phyloP scores from a whole-genome alignment of 2,113 vertebrate genomes.

The Toxotes jaculatrix region DNA sequence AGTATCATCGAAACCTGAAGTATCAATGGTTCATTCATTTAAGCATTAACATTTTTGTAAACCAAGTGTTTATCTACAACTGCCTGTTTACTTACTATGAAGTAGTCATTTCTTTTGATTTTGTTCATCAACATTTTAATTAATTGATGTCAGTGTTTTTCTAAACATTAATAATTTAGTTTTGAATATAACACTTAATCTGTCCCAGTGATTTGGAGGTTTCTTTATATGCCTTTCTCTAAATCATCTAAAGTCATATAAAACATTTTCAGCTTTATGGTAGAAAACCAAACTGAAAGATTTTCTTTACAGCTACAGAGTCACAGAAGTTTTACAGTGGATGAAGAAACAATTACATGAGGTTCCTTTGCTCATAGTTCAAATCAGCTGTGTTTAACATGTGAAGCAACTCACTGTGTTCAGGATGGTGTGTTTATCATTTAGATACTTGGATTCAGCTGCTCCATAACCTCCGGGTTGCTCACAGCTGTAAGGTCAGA shows the following conservation, averaged over 20 bases:
- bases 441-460: background rate
- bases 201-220: no score
- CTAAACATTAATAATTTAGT: background rate
- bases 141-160: no score
- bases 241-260: no score
- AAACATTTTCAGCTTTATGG: no score
- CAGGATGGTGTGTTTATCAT: background rate
- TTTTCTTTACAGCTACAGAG: background rate
- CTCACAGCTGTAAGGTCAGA: slow-evolving; percentile 26
- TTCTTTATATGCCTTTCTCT: no score
- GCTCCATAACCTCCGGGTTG: background rate
- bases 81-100: no score
- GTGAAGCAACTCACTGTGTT: slow-evolving; percentile 8
- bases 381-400: background rate
- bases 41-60: background rate
- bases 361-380: background rate
- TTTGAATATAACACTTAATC: background rate
- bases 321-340: background rate
- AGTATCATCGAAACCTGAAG: background rate
- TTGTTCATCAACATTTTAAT: no score
- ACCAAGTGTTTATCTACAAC: background rate
- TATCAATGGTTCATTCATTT: background rate
- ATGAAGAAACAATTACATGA: background rate
- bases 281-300: no score
- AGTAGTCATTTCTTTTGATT: no score